Conservation (phyloP, 2,888 invertebrate genomes). For the Flabesymbios commensalis region DNA sequence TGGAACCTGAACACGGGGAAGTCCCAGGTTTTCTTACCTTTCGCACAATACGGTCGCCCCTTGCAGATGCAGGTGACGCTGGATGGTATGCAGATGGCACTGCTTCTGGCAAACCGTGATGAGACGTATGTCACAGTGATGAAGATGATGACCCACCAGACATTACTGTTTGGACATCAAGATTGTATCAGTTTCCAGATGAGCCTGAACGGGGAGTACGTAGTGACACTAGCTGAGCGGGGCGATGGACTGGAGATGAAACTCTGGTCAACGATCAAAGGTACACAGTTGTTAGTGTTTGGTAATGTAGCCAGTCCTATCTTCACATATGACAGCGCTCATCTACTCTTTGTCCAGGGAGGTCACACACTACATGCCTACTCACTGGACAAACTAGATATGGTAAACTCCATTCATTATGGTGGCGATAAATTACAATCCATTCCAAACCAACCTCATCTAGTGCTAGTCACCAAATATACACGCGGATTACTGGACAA, state of each 20-base stretch:
- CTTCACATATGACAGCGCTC: conserved; percentile 23
- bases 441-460: conserved; percentile 15
- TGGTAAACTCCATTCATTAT: conserved; percentile 6
- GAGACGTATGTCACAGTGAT: conserved; percentile 27
- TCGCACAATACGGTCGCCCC: conserved; percentile 33
- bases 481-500: not conserved
- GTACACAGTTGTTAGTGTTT: conserved; percentile 13
- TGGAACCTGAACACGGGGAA: conserved; percentile 36
- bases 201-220: conserved; percentile 19
- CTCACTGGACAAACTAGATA: conserved; percentile 16
- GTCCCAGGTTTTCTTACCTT: conserved; percentile 28
- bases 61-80: conserved; percentile 32
- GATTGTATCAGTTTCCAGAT: conserved; percentile 21
- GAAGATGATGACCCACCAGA: conserved; percentile 18
- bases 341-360: conserved; percentile 21
- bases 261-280: conserved; percentile 15
- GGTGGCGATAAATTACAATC: conserved; percentile 5
- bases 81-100: conserved; percentile 25
- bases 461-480: conserved; percentile 12
- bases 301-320: conserved; percentile 19
- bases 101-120: conserved; percentile 27
- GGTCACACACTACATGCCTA: conserved; percentile 14
- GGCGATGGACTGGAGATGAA: conserved; percentile 7
- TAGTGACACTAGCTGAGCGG: conserved; percentile 15
- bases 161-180: conserved; percentile 13